phyloP scores from a whole-genome alignment of 1,140 invertebrate genomes.

The Venustaconcha ellipsiformis region DNA sequence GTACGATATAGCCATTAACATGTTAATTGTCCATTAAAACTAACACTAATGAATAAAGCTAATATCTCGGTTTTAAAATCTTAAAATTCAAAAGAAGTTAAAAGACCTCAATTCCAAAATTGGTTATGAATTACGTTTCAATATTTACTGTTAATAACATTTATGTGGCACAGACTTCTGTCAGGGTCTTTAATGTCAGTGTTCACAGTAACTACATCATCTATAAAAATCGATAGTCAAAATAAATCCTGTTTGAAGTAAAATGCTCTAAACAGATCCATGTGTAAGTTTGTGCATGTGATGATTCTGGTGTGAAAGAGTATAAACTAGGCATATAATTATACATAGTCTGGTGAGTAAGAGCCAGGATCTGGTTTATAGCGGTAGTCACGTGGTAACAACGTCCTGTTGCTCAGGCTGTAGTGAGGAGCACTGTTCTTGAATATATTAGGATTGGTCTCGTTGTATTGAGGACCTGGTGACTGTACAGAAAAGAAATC shows the following conservation, averaged over 20 bases:
- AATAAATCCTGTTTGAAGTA: not conserved
- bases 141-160: too few species aligned
- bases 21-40: too few species aligned
- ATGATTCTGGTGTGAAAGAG: not conserved
- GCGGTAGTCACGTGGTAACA: conserved; percentile 79
- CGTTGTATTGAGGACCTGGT: conserved; percentile 70
- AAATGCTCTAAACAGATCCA: not conserved
- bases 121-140: too few species aligned
- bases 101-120: too few species aligned
- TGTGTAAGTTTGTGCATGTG: not conserved
- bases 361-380: conserved; percentile 72
- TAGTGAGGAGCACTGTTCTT: conserved; percentile 82
- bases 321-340: not conserved
- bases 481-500: conserved; percentile 46
- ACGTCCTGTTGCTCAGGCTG: conserved; percentile 83
- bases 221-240: not conserved
- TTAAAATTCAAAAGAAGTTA: too few species aligned
- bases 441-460: conserved; percentile 74
- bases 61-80: too few species aligned
- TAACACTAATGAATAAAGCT: too few species aligned
- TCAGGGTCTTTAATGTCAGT: not conserved
- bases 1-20: too few species aligned
- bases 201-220: not conserved
- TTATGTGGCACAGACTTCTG: not conserved
- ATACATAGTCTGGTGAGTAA: not conserved